Evolutionary conservation across 92 coral and sea anemone species (phyloP).

Genomic region (Isaurus tuberculatus): DNA sequence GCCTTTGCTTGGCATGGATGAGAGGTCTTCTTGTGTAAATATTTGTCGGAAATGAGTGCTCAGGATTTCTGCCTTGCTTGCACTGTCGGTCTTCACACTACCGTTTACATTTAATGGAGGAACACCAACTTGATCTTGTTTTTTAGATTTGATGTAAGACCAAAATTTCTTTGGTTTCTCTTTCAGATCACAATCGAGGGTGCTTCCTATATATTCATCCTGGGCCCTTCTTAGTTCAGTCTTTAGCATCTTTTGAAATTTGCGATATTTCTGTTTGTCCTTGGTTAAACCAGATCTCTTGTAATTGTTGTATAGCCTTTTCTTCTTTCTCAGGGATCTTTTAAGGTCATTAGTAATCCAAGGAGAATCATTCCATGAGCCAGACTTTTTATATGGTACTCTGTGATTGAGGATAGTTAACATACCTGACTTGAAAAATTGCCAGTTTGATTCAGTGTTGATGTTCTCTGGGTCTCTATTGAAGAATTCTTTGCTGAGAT

Average conservation of each 20-base stretch:
- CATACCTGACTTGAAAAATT: constrained; percentile 48
- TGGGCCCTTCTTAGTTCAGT: constrained; percentile 58
- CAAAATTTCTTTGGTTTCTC: constrained; percentile 78
- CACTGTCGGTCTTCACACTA: constrained; percentile 58
- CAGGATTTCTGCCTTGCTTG: constrained; percentile 61
- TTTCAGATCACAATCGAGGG: constrained; percentile 60
- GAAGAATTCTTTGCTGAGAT: constrained; percentile 64
- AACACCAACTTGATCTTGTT: constrained; percentile 69
- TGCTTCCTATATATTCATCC: constrained; percentile 64
- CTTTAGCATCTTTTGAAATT: constrained; percentile 58
- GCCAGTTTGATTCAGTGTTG: constrained; percentile 54
- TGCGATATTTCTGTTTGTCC: constrained; percentile 64
- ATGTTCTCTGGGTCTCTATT: constrained; percentile 53
- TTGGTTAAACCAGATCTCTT: constrained; percentile 49
- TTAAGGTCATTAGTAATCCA: constrained; percentile 55
- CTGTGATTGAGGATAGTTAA: constrained; percentile 38
- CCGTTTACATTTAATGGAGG: constrained; percentile 56
- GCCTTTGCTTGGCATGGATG: constrained; percentile 57
- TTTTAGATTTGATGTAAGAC: constrained; percentile 71
- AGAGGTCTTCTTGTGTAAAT: constrained; percentile 64
- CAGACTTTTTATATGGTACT: constrained; percentile 50
- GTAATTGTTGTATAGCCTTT: constrained; percentile 58
- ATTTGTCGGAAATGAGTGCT: constrained; percentile 55
- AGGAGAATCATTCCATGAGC: constrained; percentile 62
- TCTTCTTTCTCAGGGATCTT: constrained; percentile 53